Percentiles rank a stretch among this genome's conserved stretches.
These are phyloP conservation scores for Butorides virescens DNA, from an alignment of 2,113 vertebrate genomes.

Conservation along the genomic window DNA sequence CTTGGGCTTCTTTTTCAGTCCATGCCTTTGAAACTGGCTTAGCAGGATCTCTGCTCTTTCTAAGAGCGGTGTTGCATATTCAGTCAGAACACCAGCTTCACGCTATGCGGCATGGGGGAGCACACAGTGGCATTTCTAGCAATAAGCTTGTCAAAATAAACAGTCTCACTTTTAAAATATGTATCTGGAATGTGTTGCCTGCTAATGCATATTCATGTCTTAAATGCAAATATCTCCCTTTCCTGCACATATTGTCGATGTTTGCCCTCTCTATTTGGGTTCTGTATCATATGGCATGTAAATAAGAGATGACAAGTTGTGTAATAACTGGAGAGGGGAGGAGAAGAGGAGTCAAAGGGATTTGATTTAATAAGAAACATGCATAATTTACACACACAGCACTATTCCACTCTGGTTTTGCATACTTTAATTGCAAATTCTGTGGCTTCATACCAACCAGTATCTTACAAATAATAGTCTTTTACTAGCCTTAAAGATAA, in stretches of 20 bases:
- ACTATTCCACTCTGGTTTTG: conserved; percentile 21
- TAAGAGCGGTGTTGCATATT: neutral
- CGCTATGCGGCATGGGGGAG: neutral
- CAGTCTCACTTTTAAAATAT: conserved; percentile 20
- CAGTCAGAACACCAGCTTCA: neutral
- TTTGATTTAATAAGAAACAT: conserved; percentile 55
- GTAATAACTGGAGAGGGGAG: conserved; percentile 1
- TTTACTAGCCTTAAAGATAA: neutral
- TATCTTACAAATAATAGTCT: neutral
- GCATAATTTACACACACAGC: conserved; percentile 54
- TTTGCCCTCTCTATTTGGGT: conserved; percentile 60
- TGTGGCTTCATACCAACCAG: neutral
- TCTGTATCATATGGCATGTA: conserved; percentile 45
- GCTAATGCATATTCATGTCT: conserved; percentile 32
- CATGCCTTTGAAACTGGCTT: neutral
- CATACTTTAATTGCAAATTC: conserved; percentile 46
- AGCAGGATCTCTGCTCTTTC: neutral
- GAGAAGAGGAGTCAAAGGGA: neutral
- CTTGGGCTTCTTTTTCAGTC: neutral
- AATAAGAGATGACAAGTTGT: conserved; percentile 60
- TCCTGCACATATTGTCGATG: neutral
- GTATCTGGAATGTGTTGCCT: conserved; percentile 25
- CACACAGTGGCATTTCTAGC: neutral
- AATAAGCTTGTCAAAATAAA: conserved; percentile 15
- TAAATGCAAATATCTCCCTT: conserved; percentile 21